phyloP scores from a whole-genome alignment of 2,113 vertebrate genomes.

The Boleophthalmus pectinirostris region DNA sequence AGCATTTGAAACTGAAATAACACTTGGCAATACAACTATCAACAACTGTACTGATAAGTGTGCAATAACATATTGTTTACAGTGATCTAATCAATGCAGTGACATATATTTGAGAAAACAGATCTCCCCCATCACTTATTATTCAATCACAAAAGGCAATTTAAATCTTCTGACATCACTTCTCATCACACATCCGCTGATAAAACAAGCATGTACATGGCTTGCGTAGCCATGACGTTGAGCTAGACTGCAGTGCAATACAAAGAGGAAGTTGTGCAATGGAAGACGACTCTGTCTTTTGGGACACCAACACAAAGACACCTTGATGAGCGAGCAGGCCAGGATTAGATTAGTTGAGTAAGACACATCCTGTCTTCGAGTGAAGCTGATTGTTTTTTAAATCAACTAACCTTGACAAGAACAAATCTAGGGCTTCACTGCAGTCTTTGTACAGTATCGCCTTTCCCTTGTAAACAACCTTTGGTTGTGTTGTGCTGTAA shows the following conservation, averaged over 20 bases:
- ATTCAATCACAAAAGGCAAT: slow-evolving; percentile 34
- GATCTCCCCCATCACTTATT: background rate
- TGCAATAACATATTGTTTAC: background rate
- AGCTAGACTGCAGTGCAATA: slow-evolving; percentile 29
- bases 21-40: background rate
- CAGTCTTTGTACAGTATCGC: slow-evolving; percentile 5
- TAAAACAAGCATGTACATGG: slow-evolving; percentile 37
- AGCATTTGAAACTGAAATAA: slow-evolving; percentile 17
- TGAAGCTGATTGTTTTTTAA: slow-evolving; percentile 14
- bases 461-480: slow-evolving; percentile 46
- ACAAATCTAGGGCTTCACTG: background rate
- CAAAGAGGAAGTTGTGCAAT: slow-evolving; percentile 52
- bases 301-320: slow-evolving; percentile 51
- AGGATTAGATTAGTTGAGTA: slow-evolving; percentile 32
- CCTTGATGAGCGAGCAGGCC: slow-evolving; percentile 40
- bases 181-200: slow-evolving; percentile 18
- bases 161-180: slow-evolving; percentile 37
- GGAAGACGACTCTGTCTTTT: slow-evolving; percentile 24
- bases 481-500: slow-evolving; percentile 37
- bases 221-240: slow-evolving; percentile 39
- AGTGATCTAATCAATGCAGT: background rate
- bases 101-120: slow-evolving; percentile 13
- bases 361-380: slow-evolving; percentile 23
- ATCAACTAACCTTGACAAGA: slow-evolving; percentile 20
- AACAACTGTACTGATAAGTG: background rate